Conservation (phyloP, 2,797 vertebrate genomes). For the Hydrolagus colliei region DNA sequence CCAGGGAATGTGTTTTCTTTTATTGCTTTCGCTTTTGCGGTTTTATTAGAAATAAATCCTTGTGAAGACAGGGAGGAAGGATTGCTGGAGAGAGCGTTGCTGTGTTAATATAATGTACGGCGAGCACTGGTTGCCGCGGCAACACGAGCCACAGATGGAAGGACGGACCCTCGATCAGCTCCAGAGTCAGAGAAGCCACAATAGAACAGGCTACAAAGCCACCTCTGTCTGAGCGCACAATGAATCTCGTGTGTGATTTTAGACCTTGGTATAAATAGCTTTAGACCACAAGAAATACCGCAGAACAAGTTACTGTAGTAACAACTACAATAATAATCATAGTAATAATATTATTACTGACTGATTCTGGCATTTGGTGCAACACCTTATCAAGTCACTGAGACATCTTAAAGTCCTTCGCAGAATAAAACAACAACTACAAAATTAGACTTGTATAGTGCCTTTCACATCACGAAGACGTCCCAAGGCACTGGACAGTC, state of each 20-base stretch:
- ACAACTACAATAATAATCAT: too few relatives aligned
- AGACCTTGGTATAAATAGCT: not conserved
- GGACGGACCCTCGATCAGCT: not conserved
- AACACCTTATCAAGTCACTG: too few relatives aligned
- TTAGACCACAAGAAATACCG: not conserved
- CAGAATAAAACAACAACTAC: too few relatives aligned
- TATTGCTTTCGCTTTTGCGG: not conserved
- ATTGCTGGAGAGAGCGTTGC: not conserved
- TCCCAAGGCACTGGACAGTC: too few relatives aligned
- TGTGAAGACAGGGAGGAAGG: not conserved
- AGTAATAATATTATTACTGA: too few relatives aligned
- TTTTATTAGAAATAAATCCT: not conserved
- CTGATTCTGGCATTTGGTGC: too few relatives aligned
- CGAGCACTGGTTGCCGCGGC: conserved; percentile 1
- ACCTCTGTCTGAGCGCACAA: not conserved
- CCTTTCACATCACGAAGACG: too few relatives aligned
- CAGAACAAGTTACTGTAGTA: not conserved
- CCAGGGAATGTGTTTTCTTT: not conserved
- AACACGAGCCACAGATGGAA: not conserved
- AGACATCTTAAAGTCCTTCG: too few relatives aligned
- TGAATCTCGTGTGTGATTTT: not conserved
- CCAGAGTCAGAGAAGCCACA: not conserved
- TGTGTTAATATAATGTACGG: conserved; percentile 21
- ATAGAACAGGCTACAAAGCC: not conserved
- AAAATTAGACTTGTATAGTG: too few relatives aligned